Percentiles rank a stretch among this genome's conserved stretches.
Conservation (phyloP, 2,113 vertebrate genomes). For the Siniperca knerii region DNA sequence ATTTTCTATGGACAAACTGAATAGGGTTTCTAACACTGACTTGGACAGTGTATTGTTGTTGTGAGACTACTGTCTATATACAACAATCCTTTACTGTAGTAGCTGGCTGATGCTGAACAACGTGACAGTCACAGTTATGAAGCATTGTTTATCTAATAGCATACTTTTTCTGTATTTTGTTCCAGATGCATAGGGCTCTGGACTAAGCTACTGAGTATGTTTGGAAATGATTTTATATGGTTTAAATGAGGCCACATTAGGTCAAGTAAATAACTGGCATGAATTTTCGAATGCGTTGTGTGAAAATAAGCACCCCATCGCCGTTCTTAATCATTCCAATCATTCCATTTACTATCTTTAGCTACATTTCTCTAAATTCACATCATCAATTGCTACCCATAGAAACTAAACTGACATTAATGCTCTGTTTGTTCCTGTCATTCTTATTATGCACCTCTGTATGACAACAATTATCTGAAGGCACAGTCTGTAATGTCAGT, state of each 20-base stretch:
- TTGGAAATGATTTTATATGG: too few species aligned
- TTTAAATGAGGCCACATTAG: too few species aligned
- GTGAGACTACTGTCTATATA: too few species aligned
- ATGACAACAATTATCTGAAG: slow-evolving; percentile 21
- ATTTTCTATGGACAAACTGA: too few species aligned
- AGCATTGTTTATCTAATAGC: too few species aligned
- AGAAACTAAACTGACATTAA: neutral
- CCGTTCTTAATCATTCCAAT: neutral
- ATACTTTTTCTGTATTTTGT: too few species aligned
- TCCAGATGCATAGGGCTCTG: too few species aligned
- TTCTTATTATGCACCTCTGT: slow-evolving; percentile 10
- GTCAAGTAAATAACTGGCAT: neutral
- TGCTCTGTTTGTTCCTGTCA: neutral
- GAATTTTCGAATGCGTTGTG: neutral
- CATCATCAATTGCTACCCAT: neutral
- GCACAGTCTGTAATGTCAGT: slow-evolving; percentile 4
- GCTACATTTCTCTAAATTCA: neutral
- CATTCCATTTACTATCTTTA: neutral
- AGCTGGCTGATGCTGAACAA: neutral
- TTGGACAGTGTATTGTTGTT: too few species aligned
- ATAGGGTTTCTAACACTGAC: too few species aligned
- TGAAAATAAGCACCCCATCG: neutral
- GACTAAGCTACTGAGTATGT: too few species aligned
- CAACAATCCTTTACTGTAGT: neutral
- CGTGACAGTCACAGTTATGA: neutral